A percentile compares a stretch with the other conserved stretches of the same genome.
Evolutionary conservation across 2,797 vertebrate species (phyloP).

Genomic region (Novumbra hubbsi): DNA sequence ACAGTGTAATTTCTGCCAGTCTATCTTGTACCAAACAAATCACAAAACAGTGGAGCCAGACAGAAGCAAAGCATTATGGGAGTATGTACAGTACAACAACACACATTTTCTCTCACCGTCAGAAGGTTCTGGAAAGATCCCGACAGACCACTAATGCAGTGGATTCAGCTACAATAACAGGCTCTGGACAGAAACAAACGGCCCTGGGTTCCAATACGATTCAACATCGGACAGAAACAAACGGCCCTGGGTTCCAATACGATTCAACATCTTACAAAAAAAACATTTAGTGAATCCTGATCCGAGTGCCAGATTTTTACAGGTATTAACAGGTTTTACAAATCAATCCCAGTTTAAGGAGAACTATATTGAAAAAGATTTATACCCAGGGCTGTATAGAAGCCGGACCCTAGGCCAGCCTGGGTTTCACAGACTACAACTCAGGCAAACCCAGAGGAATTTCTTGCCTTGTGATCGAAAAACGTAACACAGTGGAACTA

Average conservation of each 20-base stretch:
- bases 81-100: conserved; percentile 5
- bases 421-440: neutral
- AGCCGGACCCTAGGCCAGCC: neutral
- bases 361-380: neutral
- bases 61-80: conserved; percentile 14
- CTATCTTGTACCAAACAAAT: neutral
- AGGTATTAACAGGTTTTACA: neutral
- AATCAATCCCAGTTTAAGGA: neutral
- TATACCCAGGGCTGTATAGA: neutral
- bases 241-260: neutral
- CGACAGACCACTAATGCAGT: conserved; percentile 18
- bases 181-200: conserved; percentile 3
- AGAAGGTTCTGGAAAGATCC: conserved; percentile 11
- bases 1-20: conserved; percentile 9
- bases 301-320: neutral
- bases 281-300: neutral
- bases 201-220: neutral
- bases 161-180: conserved; percentile 19
- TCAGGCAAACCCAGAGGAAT: conserved; percentile 26
- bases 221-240: neutral
- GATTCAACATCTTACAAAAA: neutral
- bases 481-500: neutral
- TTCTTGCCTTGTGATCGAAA: conserved; percentile 17
- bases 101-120: neutral
- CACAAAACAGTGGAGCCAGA: conserved; percentile 1